These are phyloP conservation scores for Chloebia gouldiae DNA, from an alignment of 2,113 vertebrate genomes.

Conservation along the genomic window DNA sequence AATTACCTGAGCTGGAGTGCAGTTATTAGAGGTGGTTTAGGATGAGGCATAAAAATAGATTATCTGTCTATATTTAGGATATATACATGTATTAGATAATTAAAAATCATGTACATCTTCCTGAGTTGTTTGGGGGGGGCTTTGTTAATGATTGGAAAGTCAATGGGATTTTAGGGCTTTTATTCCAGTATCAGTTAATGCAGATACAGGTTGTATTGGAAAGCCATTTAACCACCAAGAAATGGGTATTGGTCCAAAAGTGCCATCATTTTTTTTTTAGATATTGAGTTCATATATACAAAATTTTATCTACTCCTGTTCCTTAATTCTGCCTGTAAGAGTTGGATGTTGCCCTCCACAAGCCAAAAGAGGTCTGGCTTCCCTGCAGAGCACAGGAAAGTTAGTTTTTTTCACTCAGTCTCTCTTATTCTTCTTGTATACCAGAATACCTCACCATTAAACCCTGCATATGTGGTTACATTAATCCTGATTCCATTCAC, in stretches of 20 bases:
- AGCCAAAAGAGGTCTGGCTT: background rate
- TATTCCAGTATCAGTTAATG: background rate
- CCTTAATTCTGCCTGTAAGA: background rate
- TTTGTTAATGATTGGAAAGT: background rate
- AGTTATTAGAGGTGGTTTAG: background rate
- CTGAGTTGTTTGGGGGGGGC: background rate
- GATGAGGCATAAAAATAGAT: background rate
- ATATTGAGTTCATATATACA: background rate
- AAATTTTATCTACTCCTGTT: background rate
- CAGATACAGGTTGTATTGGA: background rate
- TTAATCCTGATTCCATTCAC: background rate
- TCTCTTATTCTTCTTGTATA: background rate
- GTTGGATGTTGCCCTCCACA: background rate
- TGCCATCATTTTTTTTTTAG: background rate
- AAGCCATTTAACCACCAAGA: background rate
- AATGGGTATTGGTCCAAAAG: background rate
- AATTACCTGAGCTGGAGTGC: background rate
- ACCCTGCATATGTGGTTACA: background rate
- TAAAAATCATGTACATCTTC: background rate
- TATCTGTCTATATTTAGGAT: background rate
- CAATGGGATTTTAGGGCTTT: background rate
- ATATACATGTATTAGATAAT: background rate
- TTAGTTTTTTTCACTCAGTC: background rate
- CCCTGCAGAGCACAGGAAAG: background rate
- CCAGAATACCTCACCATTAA: background rate